These are phyloP conservation scores for Oryzaephilus surinamensis DNA, from an alignment of 1,140 invertebrate genomes.

Conservation along the genomic window DNA sequence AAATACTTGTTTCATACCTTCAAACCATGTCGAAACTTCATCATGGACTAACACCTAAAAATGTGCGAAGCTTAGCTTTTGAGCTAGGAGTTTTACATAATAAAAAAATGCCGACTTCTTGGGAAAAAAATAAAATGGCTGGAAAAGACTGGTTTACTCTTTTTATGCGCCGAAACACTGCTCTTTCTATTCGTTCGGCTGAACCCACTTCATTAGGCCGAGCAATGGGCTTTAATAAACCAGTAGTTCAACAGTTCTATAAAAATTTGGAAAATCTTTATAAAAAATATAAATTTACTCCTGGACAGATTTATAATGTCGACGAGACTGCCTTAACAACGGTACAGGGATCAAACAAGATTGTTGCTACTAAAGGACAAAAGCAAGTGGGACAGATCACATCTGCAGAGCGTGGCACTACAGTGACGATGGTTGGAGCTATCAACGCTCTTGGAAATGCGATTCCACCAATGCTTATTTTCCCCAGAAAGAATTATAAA, in stretches of 20 bases:
- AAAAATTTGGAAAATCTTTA: slow-evolving; percentile 16
- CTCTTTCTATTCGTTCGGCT: slow-evolving; percentile 14
- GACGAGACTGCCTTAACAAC: slow-evolving; percentile 38
- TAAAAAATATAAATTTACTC: slow-evolving; percentile 14
- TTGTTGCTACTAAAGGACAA: slow-evolving; percentile 28
- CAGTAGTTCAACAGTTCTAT: slow-evolving; percentile 24
- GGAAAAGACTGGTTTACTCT: slow-evolving; percentile 11
- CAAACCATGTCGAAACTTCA: neutral
- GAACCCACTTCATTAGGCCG: slow-evolving; percentile 23
- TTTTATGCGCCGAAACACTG: slow-evolving; percentile 9
- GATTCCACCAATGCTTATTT: slow-evolving; percentile 29
- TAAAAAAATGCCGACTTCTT: slow-evolving; percentile 2
- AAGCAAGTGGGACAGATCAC: slow-evolving; percentile 33
- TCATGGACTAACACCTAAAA: neutral
- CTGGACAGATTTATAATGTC: slow-evolving; percentile 32
- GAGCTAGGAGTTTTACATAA: slow-evolving; percentile 3
- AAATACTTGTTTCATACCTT: neutral
- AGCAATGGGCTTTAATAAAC: slow-evolving; percentile 24
- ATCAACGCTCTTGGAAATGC: slow-evolving; percentile 29
- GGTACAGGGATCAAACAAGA: slow-evolving; percentile 35
- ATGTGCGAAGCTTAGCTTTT: slow-evolving; percentile 5
- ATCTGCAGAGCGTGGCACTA: slow-evolving; percentile 31
- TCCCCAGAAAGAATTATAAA: slow-evolving; percentile 14
- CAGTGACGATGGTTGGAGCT: slow-evolving; percentile 31
- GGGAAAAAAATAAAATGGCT: slow-evolving; percentile 3